A percentile compares a stretch with the other conserved stretches of the same genome.
These are phyloP conservation scores for Orbicella faveolata DNA, from an alignment of 64 coral and sea anemone genomes.

Conservation along the genomic window DNA sequence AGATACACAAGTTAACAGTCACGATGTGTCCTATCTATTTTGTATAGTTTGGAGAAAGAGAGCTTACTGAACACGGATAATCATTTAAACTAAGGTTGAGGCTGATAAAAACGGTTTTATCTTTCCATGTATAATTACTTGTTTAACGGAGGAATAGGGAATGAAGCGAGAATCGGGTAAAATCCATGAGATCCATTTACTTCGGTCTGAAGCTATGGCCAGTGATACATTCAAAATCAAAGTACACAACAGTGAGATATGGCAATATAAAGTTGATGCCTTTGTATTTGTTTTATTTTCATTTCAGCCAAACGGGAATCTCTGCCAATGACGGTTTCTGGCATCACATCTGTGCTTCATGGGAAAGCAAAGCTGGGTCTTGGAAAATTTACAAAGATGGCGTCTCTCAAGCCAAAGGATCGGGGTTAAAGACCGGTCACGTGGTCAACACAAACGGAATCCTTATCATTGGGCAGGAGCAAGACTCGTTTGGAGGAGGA, in stretches of 20 bases:
- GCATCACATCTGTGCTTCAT: slow-evolving; percentile 59
- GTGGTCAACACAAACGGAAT: not conserved
- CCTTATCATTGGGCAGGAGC: slow-evolving; percentile 38
- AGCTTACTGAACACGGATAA: no score
- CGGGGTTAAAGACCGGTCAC: slow-evolving; percentile 3
- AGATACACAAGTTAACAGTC: no score
- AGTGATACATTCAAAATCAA: not conserved
- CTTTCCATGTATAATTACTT: no score
- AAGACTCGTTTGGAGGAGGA: slow-evolving; percentile 6
- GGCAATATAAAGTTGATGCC: not conserved
- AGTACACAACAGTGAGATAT: no score
- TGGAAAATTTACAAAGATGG: slow-evolving; percentile 54
- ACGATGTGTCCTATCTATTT: no score
- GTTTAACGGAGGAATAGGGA: no score
- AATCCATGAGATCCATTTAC: no score
- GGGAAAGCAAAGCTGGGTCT: slow-evolving; percentile 46
- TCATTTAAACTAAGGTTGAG: no score
- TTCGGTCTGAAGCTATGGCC: no score
- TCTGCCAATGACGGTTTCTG: slow-evolving; percentile 44
- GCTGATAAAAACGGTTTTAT: no score
- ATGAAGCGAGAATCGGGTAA: no score
- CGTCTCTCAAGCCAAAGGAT: not conserved
- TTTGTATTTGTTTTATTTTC: not conserved
- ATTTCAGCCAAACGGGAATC: not conserved
- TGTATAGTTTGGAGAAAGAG: no score